Base-by-base conservation (phyloP, 2,797 vertebrate genomes). In the Rhinatrema bivittatum region DNA sequence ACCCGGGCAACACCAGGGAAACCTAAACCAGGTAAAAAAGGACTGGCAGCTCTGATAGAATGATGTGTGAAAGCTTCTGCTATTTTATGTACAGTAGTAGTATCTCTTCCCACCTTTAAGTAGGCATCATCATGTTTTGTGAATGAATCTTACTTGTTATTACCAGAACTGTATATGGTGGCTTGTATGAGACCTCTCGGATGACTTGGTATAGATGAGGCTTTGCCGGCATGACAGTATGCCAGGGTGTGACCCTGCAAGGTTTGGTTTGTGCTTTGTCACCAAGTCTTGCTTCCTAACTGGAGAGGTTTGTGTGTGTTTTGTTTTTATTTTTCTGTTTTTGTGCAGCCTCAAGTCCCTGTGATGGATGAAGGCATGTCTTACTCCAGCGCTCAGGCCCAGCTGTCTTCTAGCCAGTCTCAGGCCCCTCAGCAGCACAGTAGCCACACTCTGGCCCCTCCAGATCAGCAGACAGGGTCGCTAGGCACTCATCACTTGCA, bases 311-410 rank as follows among this genome's bases (percentile, higher is more conserved):
- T n/a, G n/a, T n/a, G n/a, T n/a, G n/a, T n/a, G n/a, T n/a, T n/a
- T n/a, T n/a, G n/a, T n/a, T 14, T 12, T 24, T 6, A 0, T 27
- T 7, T 12, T 2, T 15, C 37, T 39, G 5, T 12, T 33, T n/a
- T 16, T 15, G 14, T 1, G 3, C 39, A 80, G 75, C 73, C 74
- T 19, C 68, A 63, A 0, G 70, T 78, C 4, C 77, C 77, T 1
- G 67, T 77, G 31, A 56, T 80, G 57, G 77, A 79, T 3, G 50
- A 53, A 3, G 37, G 50, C 12, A 49, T 75, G 58, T 35, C 70
- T 9, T 78, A 74, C 43, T 45, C 67, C 20, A 56, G 45, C 4
- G 32, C 65, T 2, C 65, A 74, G 7, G 63, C 68, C 42, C 76
- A 69, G 47, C 42, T 73, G 20, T 50, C 70, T 1, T 25, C 60